phyloP scores from a whole-genome alignment of 2,113 vertebrate species.

The Pica pica region DNA sequence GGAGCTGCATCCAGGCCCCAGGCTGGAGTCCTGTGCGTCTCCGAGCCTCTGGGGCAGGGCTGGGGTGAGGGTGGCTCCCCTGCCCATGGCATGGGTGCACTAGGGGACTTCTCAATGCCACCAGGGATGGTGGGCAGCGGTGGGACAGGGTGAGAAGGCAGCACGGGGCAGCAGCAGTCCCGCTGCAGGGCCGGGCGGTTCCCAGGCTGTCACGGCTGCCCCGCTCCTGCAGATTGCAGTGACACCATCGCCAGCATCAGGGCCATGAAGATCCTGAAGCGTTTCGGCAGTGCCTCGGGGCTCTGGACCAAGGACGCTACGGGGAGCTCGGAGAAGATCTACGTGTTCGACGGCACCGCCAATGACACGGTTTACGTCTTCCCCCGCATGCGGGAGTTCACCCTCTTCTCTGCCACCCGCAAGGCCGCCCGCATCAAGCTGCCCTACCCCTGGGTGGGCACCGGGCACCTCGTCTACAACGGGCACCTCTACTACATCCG shows the following conservation, averaged over 20 bases:
- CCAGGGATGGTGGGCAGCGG: not conserved
- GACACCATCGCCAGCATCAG: slow-evolving; percentile 87
- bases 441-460: slow-evolving; percentile 84
- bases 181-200: rapidly evolving
- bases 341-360: slow-evolving; percentile 83
- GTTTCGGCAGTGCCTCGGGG: slow-evolving; percentile 81
- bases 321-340: slow-evolving; percentile 83
- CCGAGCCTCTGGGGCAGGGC: not conserved
- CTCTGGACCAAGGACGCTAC: slow-evolving; percentile 89
- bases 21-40: not conserved
- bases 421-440: slow-evolving; percentile 78
- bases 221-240: slow-evolving; percentile 78
- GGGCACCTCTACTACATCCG: slow-evolving; percentile 87
- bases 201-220: not conserved
- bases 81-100: rapidly evolving
- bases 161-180: not conserved
- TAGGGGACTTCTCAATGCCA: not conserved
- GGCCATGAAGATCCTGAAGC: slow-evolving; percentile 94
- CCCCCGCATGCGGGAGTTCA: slow-evolving; percentile 82
- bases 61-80: not conserved
- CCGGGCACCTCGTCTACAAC: slow-evolving; percentile 83
- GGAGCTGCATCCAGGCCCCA: not conserved
- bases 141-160: not conserved
- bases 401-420: slow-evolving; percentile 73
- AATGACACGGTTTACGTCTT: slow-evolving; percentile 85